Evolutionary conservation across 2,888 invertebrate species (phyloP), one percentile per base, ranked within the genome.

Genomic region (Crioceris asparagi): DNA sequence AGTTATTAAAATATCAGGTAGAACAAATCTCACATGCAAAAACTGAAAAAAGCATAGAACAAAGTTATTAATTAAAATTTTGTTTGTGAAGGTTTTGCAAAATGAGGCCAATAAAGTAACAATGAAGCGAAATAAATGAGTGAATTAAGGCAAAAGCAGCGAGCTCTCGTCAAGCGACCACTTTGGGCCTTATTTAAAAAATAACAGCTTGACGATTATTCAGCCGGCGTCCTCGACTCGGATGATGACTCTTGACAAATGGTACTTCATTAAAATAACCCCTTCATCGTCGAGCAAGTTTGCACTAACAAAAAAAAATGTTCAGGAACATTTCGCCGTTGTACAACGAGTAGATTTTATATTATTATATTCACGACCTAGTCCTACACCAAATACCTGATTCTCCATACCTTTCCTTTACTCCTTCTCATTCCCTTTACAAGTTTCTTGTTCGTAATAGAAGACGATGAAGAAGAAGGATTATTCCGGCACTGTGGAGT

Each of bases 191-290:
- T 45, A 41, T 43, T 46, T 40, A 43, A 48, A 50, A 47, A 50
- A 46, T 46, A 48, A 45, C 45, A 45, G 40, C 43, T 46, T 40
- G 41, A 40, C 43, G 45, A 49, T 51, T 50, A 49, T 49, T 48
- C 46, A 41, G 41, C 21, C 41, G 47, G 46, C 38, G 43, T 44
- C 44, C 49, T 52, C 36, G 35, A 48, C 39, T 12, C 44, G 44
- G 45, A 41, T 44, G 48, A 51, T 49, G 49, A 42, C 49, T 47
- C 52, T 51, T 46, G 47, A 53, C 47, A 45, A 50, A 51, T 49
- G 44, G 50, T 45, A 49, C 49, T 51, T 53, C 53, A 53, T 53
- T 53, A 51, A 48, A 46, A 43, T 41, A 46, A 46, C 48, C 48
- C n/a, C 47, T 47, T 50, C 46, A 45, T 41, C 39, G 38, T 34